Evolutionary conservation across 2,797 vertebrate genomes (phyloP), one percentile per base, ranked within the genome.

Genomic region (Craterocephalus amniculus): DNA sequence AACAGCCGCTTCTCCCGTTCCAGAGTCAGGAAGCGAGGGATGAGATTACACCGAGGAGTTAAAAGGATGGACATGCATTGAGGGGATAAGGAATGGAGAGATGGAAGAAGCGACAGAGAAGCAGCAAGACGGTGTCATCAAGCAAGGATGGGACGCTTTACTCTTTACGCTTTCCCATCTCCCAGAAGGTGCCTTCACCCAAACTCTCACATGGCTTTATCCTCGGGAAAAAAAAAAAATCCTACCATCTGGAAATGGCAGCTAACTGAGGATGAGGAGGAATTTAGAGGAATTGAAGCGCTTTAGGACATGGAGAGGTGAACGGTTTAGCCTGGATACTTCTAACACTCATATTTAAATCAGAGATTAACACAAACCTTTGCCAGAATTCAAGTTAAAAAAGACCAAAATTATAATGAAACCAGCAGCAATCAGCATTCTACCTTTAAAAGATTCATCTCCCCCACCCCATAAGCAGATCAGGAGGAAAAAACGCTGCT

Each of bases 201-300:
- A 65, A 84, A 85, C 73, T 81, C 72, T 75, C 75, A 81, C 66
- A 74, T 5, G 58, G 87, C 77, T 92, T 92, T 85, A 89, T 88
- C 84, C 85, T 32, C 45, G 5, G 57, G 6, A 74, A 70, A 83
- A 81, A 83, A 70, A 31, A 74, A 70, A 83, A 81, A 83, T 71
- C 64, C 81, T 78, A 18, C 55, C 58, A 79, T 84, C 83, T 75
- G 81, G 81, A 82, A 85, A 85, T 74, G 78, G 64, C 68, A 38
- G 80, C 76, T 78, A 51, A 76, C 36, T 1, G 73, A 64, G 78
- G 85, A 87, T 87, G 79, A 87, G 70, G 74, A 58, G 72, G 83
- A 88, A 88, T 89, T 90, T 86, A 78, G 69, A 81, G 57, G 75
- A 82, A 78, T 26, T 60, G 58, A 78, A 45, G 63, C 4, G 29